Percentiles rank a stretch among this genome's conserved stretches.
These are phyloP conservation scores for Pentamera pediparva DNA, from an alignment of 53 echinoderm and acorn worm genomes.

Conservation along the genomic window DNA sequence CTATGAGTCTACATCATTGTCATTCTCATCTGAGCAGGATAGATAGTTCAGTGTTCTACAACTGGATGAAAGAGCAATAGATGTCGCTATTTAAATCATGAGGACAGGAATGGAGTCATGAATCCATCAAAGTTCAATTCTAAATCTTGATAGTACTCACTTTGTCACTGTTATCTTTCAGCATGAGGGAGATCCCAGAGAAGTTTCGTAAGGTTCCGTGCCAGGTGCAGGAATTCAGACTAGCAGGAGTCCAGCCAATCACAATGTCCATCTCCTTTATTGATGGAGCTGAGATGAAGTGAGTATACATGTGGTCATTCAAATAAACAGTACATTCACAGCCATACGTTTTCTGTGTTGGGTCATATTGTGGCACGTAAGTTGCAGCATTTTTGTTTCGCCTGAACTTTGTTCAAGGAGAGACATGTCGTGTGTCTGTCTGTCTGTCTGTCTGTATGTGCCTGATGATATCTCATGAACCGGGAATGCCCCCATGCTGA, in stretches of 20 bases:
- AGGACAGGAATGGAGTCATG: too few relatives aligned
- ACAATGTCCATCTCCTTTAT: slow-evolving; percentile 61
- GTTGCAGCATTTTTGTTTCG: background rate
- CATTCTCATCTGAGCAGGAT: background rate
- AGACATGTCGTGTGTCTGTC: too few relatives aligned
- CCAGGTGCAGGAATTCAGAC: slow-evolving; percentile 68
- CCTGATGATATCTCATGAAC: too few relatives aligned
- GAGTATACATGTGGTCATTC: too few relatives aligned
- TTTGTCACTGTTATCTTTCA: slow-evolving; percentile 7
- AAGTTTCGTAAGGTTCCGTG: slow-evolving; percentile 60
- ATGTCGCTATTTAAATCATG: background rate
- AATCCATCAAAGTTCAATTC: too few relatives aligned
- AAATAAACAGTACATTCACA: background rate
- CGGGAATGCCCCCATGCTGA: too few relatives aligned
- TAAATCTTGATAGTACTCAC: background rate
- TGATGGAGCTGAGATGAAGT: slow-evolving; percentile 59
- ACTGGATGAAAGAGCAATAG: background rate
- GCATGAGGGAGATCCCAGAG: slow-evolving; percentile 72
- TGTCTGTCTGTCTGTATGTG: too few relatives aligned
- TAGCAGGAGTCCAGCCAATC: slow-evolving; percentile 64
- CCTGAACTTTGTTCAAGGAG: background rate
- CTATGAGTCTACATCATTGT: too few relatives aligned
- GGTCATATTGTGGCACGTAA: background rate
- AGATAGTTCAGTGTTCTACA: background rate
- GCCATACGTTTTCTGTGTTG: background rate